Conservation (phyloP, 1,140 invertebrate species). For the Pseudomyrmex dendroicus region DNA sequence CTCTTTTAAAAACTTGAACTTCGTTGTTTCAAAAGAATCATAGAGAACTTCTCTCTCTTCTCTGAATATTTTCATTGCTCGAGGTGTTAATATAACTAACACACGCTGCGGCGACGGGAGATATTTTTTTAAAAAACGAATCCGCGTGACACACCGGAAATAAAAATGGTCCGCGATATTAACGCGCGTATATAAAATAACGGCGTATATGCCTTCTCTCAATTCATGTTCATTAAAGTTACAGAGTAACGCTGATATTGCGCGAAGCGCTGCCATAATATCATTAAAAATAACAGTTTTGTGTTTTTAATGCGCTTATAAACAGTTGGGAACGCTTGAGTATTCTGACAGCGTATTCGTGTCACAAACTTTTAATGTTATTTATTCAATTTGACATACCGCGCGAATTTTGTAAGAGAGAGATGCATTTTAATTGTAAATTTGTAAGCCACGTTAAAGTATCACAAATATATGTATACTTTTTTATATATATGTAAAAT, state of each 20-base stretch:
- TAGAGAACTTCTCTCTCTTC: neutral
- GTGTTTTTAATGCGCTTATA: neutral
- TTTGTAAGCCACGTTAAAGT: neutral
- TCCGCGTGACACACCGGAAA: neutral
- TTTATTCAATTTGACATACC: conserved; percentile 1
- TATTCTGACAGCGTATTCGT: neutral
- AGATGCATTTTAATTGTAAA: neutral
- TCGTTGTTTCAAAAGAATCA: neutral
- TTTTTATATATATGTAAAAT: too few relatives aligned
- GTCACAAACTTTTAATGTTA: neutral
- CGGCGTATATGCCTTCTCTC: too few relatives aligned
- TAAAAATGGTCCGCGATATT: neutral
- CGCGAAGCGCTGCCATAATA: neutral
- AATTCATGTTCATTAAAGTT: neutral
- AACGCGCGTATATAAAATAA: neutral
- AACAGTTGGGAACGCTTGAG: neutral
- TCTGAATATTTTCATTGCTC: conserved; percentile 32
- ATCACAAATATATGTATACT: too few relatives aligned
- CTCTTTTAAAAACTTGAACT: neutral
- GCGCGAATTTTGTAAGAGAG: too few relatives aligned
- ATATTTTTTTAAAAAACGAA: conserved; percentile 9
- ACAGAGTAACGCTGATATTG: neutral
- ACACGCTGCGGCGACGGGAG: neutral
- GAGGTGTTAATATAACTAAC: conserved; percentile 60
- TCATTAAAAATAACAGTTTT: neutral